Conservation (phyloP, 1,140 invertebrate genomes). For the Papilio aristodemus region DNA sequence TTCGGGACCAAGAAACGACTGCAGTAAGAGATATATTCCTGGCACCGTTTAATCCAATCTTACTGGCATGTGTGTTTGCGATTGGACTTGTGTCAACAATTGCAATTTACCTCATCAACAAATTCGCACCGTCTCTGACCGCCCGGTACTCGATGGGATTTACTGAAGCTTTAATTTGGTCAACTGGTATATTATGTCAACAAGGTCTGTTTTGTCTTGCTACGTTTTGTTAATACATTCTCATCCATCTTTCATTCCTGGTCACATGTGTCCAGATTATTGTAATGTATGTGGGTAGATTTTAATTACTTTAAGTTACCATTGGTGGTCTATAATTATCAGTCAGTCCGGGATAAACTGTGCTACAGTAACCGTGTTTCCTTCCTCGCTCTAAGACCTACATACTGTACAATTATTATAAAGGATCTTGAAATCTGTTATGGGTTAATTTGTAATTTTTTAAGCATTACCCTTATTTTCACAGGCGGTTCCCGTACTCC, state of each 20-base stretch:
- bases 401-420: too few relatives aligned
- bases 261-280: too few relatives aligned
- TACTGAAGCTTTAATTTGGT: conserved; percentile 82
- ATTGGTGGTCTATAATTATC: too few relatives aligned
- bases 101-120: conserved; percentile 76
- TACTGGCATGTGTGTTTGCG: conserved; percentile 79
- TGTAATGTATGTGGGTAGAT: too few relatives aligned
- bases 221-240: conserved; percentile 24
- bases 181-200: conserved; percentile 83
- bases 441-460: too few relatives aligned
- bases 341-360: too few relatives aligned
- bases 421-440: too few relatives aligned
- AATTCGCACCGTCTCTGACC: conserved; percentile 48
- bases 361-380: too few relatives aligned
- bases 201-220: conserved; percentile 79
- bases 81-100: conserved; percentile 78
- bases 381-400: too few relatives aligned
- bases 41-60: conserved; percentile 81
- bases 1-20: conserved; percentile 82
- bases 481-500: conserved; percentile 82
- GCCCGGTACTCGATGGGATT: conserved; percentile 66
- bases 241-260: too few relatives aligned
- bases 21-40: conserved; percentile 83
- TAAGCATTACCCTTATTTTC: too few relatives aligned
- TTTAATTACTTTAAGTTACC: too few relatives aligned